These are phyloP conservation scores for Xenopus laevis DNA, from an alignment of 2,113 vertebrate species.

Conservation along the genomic window DNA sequence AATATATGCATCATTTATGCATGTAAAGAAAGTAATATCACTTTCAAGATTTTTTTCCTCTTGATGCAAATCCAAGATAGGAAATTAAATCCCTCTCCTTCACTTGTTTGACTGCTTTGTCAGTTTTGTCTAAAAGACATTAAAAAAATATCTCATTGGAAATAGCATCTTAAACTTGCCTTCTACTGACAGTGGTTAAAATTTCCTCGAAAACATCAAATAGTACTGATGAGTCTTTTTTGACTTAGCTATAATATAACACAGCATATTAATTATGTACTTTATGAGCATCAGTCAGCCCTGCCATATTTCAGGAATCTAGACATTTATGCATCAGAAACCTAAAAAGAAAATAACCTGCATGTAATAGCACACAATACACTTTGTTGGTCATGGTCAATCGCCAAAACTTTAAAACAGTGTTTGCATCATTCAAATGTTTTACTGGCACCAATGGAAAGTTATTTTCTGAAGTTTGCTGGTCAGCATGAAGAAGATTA, in stretches of 20 bases:
- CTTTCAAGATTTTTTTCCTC: conserved; percentile 6
- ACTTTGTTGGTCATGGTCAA: too few relatives aligned
- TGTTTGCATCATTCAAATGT: too few relatives aligned
- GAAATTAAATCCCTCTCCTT: conserved; percentile 9
- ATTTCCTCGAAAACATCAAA: not conserved
- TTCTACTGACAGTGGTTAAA: not conserved
- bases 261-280: too few relatives aligned
- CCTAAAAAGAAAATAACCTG: too few relatives aligned
- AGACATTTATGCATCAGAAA: too few relatives aligned
- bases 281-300: too few relatives aligned
- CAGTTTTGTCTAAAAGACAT: not conserved
- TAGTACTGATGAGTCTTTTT: not conserved
- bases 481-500: too few relatives aligned
- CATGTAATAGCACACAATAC: too few relatives aligned
- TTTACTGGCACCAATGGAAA: too few relatives aligned
- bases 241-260: not conserved
- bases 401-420: too few relatives aligned
- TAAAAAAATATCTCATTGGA: not conserved
- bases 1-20: conserved; percentile 33
- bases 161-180: not conserved
- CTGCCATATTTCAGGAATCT: too few relatives aligned
- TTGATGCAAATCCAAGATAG: conserved; percentile 11
- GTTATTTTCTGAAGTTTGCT: too few relatives aligned
- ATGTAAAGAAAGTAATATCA: conserved; percentile 5
- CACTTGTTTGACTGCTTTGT: not conserved